These are phyloP conservation scores for Acropora yongei DNA, from an alignment of 64 coral and sea anemone species.

Conservation along the genomic window DNA sequence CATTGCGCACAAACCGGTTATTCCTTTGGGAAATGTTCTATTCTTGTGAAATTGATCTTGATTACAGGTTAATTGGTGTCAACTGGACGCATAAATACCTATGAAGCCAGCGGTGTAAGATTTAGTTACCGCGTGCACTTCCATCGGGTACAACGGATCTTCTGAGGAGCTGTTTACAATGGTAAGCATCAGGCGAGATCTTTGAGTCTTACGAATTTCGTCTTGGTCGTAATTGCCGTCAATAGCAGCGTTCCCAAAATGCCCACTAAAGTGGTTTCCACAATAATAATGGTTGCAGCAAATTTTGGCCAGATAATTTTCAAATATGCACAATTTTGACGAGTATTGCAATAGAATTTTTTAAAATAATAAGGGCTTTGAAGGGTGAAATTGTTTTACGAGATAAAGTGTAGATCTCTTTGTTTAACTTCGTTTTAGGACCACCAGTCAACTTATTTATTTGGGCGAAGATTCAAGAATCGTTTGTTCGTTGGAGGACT, in stretches of 20 bases:
- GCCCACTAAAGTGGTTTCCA: not conserved
- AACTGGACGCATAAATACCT: not conserved
- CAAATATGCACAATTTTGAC: too few relatives aligned
- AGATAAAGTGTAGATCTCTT: not conserved
- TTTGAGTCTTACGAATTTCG: too few relatives aligned
- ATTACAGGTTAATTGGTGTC: conserved; percentile 30
- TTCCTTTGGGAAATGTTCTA: conserved; percentile 22
- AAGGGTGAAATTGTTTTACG: not conserved
- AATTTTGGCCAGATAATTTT: too few relatives aligned
- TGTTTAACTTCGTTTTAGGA: not conserved
- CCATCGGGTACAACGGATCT: not conserved
- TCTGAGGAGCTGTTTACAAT: too few relatives aligned
- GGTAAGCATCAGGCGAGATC: too few relatives aligned
- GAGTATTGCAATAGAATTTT: too few relatives aligned
- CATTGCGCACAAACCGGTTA: not conserved
- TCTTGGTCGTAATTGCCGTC: too few relatives aligned
- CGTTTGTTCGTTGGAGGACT: conserved; percentile 64
- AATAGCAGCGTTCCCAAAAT: too few relatives aligned
- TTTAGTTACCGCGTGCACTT: too few relatives aligned
- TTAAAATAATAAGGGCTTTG: not conserved
- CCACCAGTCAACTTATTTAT: not conserved
- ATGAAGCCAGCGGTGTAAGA: not conserved
- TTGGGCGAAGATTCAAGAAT: conserved; percentile 46
- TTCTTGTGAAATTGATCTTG: conserved; percentile 31
- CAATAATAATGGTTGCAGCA: not conserved